Percentiles rank a stretch among this genome's conserved stretches.
These are phyloP conservation scores for Dicrurus megarhynchus DNA, from an alignment of 2,113 vertebrate genomes.

Conservation along the genomic window DNA sequence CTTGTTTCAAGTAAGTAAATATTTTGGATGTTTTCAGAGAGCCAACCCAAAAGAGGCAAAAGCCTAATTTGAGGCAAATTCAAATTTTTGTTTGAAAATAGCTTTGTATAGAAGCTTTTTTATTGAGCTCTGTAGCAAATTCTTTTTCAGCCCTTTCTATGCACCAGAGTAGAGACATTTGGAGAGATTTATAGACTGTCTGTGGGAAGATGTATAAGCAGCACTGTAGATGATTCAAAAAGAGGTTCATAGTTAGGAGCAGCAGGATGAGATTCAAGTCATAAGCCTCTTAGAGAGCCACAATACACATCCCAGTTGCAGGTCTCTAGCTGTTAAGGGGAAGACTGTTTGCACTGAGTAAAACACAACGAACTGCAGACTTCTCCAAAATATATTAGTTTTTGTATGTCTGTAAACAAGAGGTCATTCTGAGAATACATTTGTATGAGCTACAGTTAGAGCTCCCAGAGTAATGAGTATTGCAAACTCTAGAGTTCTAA, in stretches of 20 bases:
- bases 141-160: neutral
- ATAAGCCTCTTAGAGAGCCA: neutral
- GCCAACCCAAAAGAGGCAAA: neutral
- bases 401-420: neutral
- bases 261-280: neutral
- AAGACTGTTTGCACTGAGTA: neutral
- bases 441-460: neutral
- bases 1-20: neutral
- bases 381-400: neutral
- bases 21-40: neutral
- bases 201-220: neutral
- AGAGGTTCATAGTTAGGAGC: neutral
- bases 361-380: neutral
- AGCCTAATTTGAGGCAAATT: neutral
- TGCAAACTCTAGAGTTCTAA: neutral
- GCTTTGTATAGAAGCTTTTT: neutral
- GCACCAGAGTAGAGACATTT: neutral
- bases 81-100: neutral
- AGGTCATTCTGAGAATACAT: neutral
- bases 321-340: neutral
- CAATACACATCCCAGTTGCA: neutral
- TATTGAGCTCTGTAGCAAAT: neutral
- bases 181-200: neutral
- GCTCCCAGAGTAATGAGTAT: neutral
- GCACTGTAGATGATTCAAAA: neutral